Conservation (phyloP, 1,140 invertebrate genomes). For the Drosophila arizonae region DNA sequence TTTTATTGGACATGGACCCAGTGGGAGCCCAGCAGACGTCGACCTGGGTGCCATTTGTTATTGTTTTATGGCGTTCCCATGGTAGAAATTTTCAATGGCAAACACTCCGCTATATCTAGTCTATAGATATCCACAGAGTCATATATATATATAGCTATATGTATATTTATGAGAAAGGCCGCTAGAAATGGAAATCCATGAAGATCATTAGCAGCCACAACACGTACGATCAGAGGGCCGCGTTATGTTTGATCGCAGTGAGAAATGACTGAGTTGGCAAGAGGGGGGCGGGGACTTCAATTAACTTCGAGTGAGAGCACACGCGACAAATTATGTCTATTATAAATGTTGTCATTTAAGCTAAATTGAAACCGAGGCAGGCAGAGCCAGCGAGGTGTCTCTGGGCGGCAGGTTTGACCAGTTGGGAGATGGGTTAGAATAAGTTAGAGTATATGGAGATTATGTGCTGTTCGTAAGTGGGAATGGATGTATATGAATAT, state of each 20-base stretch:
- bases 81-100: constrained; percentile 30
- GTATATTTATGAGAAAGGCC: constrained; percentile 19
- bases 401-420: constrained; percentile 53
- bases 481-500: not conserved
- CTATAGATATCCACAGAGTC: not conserved
- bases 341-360: constrained; percentile 39
- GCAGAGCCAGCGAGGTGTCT: constrained; percentile 6
- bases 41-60: constrained; percentile 12
- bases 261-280: constrained; percentile 7
- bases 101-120: not conserved
- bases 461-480: not conserved
- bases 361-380: constrained; percentile 40
- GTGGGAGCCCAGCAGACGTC: not conserved
- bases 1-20: constrained; percentile 62
- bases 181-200: constrained; percentile 52
- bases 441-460: not conserved
- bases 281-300: constrained; percentile 1
- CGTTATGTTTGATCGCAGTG: not conserved
- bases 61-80: constrained; percentile 40
- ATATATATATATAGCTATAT: not conserved
- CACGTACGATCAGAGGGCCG: constrained; percentile 42
- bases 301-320: constrained; percentile 31
- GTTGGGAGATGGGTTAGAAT: constrained; percentile 6
- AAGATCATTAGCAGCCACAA: constrained; percentile 57
- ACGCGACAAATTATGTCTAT: constrained; percentile 46